phyloP scores from a whole-genome alignment of 2,888 invertebrate genomes.

The Venusia cambrica region DNA sequence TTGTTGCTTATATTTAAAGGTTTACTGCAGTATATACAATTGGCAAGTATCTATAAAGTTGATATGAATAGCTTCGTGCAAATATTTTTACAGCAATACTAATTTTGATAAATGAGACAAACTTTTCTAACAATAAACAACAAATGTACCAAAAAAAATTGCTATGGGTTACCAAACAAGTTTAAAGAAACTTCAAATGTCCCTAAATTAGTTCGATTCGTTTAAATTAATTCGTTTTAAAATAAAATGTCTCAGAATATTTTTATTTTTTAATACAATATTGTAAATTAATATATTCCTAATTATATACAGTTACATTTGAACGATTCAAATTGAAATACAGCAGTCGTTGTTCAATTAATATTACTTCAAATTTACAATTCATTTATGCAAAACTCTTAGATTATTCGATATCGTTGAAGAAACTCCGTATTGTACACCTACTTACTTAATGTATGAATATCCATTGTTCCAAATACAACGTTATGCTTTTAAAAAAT shows the following conservation, averaged over 20 bases:
- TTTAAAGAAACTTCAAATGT: neutral
- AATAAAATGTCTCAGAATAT: slow-evolving; percentile 7
- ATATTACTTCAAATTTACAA: slow-evolving; percentile 32
- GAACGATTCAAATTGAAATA: slow-evolving; percentile 36
- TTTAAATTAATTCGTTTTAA: neutral
- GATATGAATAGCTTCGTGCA: slow-evolving; percentile 66
- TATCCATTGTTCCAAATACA: slow-evolving; percentile 13
- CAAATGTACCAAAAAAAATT: too few species aligned
- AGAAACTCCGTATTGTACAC: slow-evolving; percentile 26
- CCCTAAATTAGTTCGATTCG: too few species aligned
- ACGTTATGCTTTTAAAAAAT: slow-evolving; percentile 12
- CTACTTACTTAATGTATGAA: slow-evolving; percentile 23
- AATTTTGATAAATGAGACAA: slow-evolving; percentile 8
- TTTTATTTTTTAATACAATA: slow-evolving; percentile 12
- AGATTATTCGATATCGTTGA: slow-evolving; percentile 22
- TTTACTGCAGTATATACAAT: slow-evolving; percentile 33
- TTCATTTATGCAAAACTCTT: slow-evolving; percentile 34
- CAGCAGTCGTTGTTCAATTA: slow-evolving; percentile 43
- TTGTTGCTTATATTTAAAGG: too few species aligned
- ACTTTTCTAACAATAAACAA: slow-evolving; percentile 1
- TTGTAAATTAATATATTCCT: slow-evolving; percentile 15
- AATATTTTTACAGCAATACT: slow-evolving; percentile 59
- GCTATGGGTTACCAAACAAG: too few species aligned
- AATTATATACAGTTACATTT: slow-evolving; percentile 29
- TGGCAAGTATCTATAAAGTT: slow-evolving; percentile 42